Conservation (phyloP, 2,113 vertebrate species). For the Bucco capensis region DNA sequence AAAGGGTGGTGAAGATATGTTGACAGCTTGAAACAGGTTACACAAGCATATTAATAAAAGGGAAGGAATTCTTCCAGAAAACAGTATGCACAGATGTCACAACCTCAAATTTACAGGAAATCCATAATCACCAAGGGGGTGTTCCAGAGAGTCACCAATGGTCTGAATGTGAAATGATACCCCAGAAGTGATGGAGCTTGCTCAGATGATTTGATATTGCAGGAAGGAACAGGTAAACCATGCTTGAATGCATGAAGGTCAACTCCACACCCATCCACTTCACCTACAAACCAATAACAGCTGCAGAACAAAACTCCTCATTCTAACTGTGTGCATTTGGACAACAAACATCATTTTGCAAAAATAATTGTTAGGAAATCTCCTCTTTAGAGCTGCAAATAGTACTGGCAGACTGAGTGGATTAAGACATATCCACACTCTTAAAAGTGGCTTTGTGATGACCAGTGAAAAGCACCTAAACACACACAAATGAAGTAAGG, state of each 20-base stretch:
- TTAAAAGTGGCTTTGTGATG: neutral
- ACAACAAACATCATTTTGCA: neutral
- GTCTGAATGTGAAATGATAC: neutral
- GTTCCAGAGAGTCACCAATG: neutral
- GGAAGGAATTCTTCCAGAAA: neutral
- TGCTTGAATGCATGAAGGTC: neutral
- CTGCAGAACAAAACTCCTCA: neutral
- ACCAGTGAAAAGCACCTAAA: neutral
- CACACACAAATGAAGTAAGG: neutral
- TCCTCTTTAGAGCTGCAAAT: neutral
- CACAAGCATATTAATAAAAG: neutral
- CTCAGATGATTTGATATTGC: fast-evolving
- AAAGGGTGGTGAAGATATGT: neutral
- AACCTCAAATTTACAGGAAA: neutral
- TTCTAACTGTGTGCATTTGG: fast-evolving
- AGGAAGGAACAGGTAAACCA: neutral
- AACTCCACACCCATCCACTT: fast-evolving
- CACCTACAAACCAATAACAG: neutral
- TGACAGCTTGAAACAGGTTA: neutral
- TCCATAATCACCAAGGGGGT: neutral
- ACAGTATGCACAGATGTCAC: neutral
- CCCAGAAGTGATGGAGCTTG: neutral
- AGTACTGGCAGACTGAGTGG: neutral
- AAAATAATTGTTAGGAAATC: neutral
- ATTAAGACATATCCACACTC: neutral